These are phyloP conservation scores for Ypsolopha sequella DNA, from an alignment of 2,888 invertebrate species.

Conservation along the genomic window DNA sequence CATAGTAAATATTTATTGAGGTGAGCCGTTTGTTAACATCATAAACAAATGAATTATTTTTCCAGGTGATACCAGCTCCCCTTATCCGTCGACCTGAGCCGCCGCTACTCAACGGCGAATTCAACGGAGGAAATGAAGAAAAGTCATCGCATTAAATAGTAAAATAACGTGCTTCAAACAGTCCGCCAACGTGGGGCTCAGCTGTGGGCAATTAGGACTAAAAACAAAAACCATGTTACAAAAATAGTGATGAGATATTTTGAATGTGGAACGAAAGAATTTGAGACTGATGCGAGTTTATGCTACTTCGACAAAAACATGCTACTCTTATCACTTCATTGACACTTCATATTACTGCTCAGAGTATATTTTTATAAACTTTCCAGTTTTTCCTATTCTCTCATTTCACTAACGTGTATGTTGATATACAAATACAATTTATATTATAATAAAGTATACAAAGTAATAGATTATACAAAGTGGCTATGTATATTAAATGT, in stretches of 20 bases:
- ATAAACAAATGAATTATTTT: constrained; percentile 1
- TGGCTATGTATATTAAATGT: constrained; percentile 57
- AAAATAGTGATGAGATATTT: too few species aligned
- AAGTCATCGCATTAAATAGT: not conserved
- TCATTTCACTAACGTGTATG: constrained; percentile 13
- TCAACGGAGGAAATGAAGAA: constrained; percentile 36
- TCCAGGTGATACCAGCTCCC: constrained; percentile 62
- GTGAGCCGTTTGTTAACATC: too few species aligned
- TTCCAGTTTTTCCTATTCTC: constrained; percentile 28
- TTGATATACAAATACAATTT: constrained; percentile 22
- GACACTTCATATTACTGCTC: constrained; percentile 7
- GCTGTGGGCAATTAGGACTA: not conserved
- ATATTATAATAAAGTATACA: constrained; percentile 11
- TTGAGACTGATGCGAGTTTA: not conserved
- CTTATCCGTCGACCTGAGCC: constrained; percentile 43
- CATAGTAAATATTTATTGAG: too few species aligned
- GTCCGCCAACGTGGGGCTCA: not conserved
- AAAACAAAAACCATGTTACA: too few species aligned
- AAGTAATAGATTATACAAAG: constrained; percentile 34
- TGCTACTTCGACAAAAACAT: not conserved
- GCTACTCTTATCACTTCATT: constrained; percentile 15
- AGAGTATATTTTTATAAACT: constrained; percentile 42
- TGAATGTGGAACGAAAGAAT: not conserved
- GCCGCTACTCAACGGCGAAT: constrained; percentile 46
- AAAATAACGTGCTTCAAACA: not conserved